Conservation (phyloP, 2,888 invertebrate species). For the Cephus pygmeus region DNA sequence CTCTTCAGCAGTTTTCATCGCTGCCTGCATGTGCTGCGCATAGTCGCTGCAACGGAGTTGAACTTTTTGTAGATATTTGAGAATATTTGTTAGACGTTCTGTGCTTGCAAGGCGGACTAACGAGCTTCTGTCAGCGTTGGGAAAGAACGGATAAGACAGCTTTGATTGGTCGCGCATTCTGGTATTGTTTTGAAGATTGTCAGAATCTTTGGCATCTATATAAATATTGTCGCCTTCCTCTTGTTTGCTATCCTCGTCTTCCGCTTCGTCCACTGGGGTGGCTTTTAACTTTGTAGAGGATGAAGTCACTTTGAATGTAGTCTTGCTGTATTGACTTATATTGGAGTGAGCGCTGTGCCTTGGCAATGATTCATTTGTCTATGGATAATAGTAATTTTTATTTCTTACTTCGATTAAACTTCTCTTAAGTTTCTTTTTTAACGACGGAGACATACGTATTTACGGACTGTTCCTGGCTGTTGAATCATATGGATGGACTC, state of each 20-base stretch:
- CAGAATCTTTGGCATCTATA: neutral
- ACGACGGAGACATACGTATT: neutral
- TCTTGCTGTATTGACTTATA: constrained; percentile 5
- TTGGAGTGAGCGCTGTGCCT: constrained; percentile 23
- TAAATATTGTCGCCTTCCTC: neutral
- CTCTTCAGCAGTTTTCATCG: constrained; percentile 54
- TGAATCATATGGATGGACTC: neutral
- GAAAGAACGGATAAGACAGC: constrained; percentile 20
- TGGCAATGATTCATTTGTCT: constrained; percentile 12
- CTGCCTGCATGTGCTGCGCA: constrained; percentile 44
- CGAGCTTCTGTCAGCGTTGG: neutral
- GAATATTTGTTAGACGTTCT: neutral
- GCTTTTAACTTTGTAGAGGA: neutral
- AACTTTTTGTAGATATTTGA: neutral
- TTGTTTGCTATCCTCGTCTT: neutral
- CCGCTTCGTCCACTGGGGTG: neutral
- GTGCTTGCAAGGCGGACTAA: neutral
- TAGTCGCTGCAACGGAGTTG: constrained; percentile 26
- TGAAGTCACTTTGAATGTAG: neutral
- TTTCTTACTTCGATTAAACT: neutral
- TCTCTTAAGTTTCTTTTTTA: neutral
- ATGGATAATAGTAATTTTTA: neutral
- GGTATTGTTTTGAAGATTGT: neutral
- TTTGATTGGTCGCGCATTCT: neutral
- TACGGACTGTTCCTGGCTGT: neutral